phyloP scores from a whole-genome alignment of 92 coral and sea anemone species.

The Zoanthus gigantus region DNA sequence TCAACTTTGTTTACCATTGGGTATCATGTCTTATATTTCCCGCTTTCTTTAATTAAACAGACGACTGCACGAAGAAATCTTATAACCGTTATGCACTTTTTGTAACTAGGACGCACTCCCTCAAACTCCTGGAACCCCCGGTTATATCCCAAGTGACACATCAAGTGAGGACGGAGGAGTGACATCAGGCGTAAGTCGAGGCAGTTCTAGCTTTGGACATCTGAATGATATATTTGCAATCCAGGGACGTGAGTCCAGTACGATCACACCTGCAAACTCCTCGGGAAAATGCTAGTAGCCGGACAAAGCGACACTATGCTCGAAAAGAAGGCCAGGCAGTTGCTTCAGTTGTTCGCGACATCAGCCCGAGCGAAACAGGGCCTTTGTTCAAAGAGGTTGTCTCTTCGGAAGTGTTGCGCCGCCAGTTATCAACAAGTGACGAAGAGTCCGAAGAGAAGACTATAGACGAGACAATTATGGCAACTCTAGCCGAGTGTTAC shows the following conservation, averaged over 20 bases:
- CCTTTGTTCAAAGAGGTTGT: conserved; percentile 55
- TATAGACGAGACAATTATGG: conserved; percentile 61
- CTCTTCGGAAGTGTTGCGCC: conserved; percentile 53
- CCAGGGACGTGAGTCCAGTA: conserved; percentile 38
- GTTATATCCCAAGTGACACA: conserved; percentile 47
- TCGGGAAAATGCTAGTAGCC: conserved; percentile 43
- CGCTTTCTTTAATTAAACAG: conserved; percentile 37
- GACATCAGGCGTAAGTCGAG: conserved; percentile 31
- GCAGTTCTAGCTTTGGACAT: conserved; percentile 39
- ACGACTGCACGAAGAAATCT: conserved; percentile 28
- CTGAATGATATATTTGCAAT: conserved; percentile 45
- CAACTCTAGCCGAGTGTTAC: conserved; percentile 63
- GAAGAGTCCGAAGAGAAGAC: conserved; percentile 51
- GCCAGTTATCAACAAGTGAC: conserved; percentile 46
- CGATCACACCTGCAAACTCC: conserved; percentile 47
- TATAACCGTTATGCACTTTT: conserved; percentile 32
- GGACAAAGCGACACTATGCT: conserved; percentile 49
- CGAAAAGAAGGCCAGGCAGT: conserved; percentile 56
- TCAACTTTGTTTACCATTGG: conserved; percentile 31
- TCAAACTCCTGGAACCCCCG: conserved; percentile 44
- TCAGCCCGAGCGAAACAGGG: conserved; percentile 52
- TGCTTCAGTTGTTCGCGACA: conserved; percentile 54
- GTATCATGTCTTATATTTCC: conserved; percentile 13
- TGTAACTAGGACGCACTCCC: conserved; percentile 45
- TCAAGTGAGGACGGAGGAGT: conserved; percentile 37